Percentiles rank a stretch among this genome's conserved stretches.
phyloP scores from a whole-genome alignment of 30 jellyfish, hydroid and myxozoan genomes.

The Turritopsis dohrnii region DNA sequence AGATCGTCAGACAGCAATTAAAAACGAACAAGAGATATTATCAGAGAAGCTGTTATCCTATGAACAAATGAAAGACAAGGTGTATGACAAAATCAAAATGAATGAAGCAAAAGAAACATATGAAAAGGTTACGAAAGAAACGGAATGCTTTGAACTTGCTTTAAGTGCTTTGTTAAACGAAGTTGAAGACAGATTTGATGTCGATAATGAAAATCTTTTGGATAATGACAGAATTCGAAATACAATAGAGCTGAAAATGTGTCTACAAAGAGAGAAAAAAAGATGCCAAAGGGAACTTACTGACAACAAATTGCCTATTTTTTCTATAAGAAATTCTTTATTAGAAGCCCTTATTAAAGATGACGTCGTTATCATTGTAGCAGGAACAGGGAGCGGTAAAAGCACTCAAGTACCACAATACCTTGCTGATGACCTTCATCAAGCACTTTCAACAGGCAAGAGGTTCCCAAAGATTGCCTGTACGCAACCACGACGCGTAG shows the following conservation, averaged over 20 bases:
- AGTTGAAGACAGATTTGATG: conserved; percentile 1
- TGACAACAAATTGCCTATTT: not conserved
- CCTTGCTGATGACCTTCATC: no score
- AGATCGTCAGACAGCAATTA: no score
- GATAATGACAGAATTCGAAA: not conserved
- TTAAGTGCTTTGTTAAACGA: conserved; percentile 3
- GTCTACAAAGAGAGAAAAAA: not conserved
- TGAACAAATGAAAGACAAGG: no score
- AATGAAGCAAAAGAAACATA: no score
- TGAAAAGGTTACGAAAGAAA: not conserved
- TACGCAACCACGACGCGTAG: not conserved
- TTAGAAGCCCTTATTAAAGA: not conserved
- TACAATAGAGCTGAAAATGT: not conserved
- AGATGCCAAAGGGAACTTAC: conserved; percentile 2
- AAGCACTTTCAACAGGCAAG: not conserved
- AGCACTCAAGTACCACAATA: not conserved
- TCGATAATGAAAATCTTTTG: not conserved
- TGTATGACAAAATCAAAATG: no score
- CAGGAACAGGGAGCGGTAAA: not conserved
- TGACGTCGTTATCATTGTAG: not conserved
- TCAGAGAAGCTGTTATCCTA: no score
- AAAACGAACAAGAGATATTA: no score
- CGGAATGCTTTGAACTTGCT: conserved; percentile 3
- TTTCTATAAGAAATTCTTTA: not conserved
- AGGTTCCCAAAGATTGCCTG: not conserved